Evolutionary conservation across 2,888 invertebrate genomes (phyloP).

Genomic region (Nymphalis c-album): DNA sequence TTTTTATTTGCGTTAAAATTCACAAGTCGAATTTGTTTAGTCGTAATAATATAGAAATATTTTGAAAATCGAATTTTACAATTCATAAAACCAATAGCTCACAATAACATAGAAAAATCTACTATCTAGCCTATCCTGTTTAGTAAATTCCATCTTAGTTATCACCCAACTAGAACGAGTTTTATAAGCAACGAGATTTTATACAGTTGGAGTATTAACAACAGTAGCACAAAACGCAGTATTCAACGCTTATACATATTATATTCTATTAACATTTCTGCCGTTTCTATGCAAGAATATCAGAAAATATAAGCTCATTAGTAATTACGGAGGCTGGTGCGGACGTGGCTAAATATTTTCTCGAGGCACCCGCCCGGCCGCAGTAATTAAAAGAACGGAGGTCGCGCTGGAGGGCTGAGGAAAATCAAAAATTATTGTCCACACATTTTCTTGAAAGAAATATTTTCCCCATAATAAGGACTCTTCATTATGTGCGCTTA

Average conservation of each 20-base stretch:
- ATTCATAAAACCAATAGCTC: not conserved
- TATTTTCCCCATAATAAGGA: slow-evolving; percentile 48
- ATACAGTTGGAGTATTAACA: not conserved
- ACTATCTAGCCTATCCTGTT: too few species aligned
- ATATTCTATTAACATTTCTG: slow-evolving; percentile 40
- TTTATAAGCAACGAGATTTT: slow-evolving; percentile 7
- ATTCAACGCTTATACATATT: slow-evolving; percentile 16
- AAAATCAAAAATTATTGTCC: slow-evolving; percentile 75
- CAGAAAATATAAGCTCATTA: slow-evolving; percentile 68
- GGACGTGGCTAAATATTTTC: slow-evolving; percentile 77
- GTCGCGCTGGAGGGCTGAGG: slow-evolving; percentile 53
- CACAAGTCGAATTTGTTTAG: not conserved
- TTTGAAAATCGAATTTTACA: not conserved
- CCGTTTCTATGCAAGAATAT: slow-evolving; percentile 39
- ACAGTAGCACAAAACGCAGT: not conserved
- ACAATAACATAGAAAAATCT: too few species aligned
- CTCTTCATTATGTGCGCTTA: slow-evolving; percentile 39
- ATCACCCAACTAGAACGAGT: not conserved
- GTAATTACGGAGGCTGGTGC: slow-evolving; percentile 70
- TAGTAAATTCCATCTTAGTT: too few species aligned
- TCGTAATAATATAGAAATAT: not conserved
- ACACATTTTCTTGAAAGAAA: slow-evolving; percentile 60
- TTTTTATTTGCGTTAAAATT: slow-evolving; percentile 1
- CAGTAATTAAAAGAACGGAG: slow-evolving; percentile 75
- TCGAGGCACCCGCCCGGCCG: slow-evolving; percentile 56